Base-by-base conservation (phyloP, 2,797 vertebrate species). In the Buphagus erythrorhynchus region DNA sequence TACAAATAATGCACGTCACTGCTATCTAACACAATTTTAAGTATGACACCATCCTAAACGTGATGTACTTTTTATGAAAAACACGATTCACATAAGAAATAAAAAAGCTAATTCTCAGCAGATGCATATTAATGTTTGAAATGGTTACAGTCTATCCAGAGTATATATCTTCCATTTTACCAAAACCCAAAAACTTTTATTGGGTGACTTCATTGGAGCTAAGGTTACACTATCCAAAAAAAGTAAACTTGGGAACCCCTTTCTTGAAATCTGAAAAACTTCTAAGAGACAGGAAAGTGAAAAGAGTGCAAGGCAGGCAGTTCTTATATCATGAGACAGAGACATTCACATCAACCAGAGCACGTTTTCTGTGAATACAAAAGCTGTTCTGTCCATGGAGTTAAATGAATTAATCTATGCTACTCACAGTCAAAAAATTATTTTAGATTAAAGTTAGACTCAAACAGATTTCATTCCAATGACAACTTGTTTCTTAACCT, bases 141-240 rank as follows among this genome's bases (percentile, higher is more conserved):
- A 20, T 48, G 16, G 10, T 13, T 35, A 25, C 35, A 63, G 5
- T 33, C 31, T 48, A 29, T 25, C 13, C 25, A 55, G 42, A 65
- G 13, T 20, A 55, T 16, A 55, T 1, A 25, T 20, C 12, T 54
- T 40, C 25, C 55, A 3, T 63, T 48, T 63, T 40, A 55, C 13
- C 58, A 48, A 33, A 82, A 24, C 48, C 4, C 15, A 33, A 29
- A 72, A 72, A 19, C 8, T 54, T 63, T 54, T 46, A 43, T 9
- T 9, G 12, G 15, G 13, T 0, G 1, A 55, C 16, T 63, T 73
- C 3, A 1, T 6, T 40, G 29, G 16, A 40, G 8, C 33, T 55
- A 55, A 40, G 33, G 24, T 46, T 55, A 63, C 35, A 33, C 33
- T 40, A 24, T 33, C 3, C 40, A 63, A 33, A 25, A 20, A 54